Evolutionary conservation across 2,113 vertebrate genomes (phyloP).

Genomic region (Chinchilla lanigera): DNA sequence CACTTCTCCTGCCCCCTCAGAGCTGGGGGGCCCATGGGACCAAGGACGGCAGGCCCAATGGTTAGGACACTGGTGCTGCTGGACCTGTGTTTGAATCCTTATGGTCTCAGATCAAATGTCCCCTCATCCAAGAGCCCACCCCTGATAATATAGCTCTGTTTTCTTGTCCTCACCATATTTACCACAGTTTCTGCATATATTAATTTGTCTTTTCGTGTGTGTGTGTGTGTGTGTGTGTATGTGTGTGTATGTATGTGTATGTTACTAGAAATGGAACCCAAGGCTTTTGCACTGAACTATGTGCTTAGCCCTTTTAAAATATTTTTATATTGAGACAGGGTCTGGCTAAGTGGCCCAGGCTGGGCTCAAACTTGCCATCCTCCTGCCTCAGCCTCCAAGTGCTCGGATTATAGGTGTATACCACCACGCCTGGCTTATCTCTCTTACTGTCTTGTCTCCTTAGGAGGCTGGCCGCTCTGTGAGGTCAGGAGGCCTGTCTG

Average conservation of each 20-base stretch:
- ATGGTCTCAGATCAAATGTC: background rate
- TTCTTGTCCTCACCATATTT: background rate
- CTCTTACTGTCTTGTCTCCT: background rate
- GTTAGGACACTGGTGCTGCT: accelerated
- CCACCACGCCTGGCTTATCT: background rate
- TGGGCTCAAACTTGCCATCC: background rate
- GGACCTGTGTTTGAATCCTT: background rate
- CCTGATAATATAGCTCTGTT: background rate
- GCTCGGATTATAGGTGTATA: background rate
- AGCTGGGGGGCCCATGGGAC: accelerated
- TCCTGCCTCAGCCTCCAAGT: background rate
- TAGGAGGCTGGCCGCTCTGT: background rate
- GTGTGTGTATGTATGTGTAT: no score
- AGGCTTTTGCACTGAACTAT: background rate
- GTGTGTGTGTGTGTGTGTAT: no score
- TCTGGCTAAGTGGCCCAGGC: background rate
- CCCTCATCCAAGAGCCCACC: background rate
- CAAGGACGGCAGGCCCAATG: accelerated
- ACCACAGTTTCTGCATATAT: background rate
- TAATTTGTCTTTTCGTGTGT: background rate
- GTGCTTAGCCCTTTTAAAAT: background rate
- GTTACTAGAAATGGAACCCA: background rate
- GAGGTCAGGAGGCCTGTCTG: background rate
- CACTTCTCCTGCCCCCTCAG: background rate
- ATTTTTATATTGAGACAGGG: background rate